A percentile compares a stretch with the other conserved stretches of the same genome.
phyloP scores from a whole-genome alignment of 2,888 invertebrate genomes.

The Aporophyla lueneburgensis region DNA sequence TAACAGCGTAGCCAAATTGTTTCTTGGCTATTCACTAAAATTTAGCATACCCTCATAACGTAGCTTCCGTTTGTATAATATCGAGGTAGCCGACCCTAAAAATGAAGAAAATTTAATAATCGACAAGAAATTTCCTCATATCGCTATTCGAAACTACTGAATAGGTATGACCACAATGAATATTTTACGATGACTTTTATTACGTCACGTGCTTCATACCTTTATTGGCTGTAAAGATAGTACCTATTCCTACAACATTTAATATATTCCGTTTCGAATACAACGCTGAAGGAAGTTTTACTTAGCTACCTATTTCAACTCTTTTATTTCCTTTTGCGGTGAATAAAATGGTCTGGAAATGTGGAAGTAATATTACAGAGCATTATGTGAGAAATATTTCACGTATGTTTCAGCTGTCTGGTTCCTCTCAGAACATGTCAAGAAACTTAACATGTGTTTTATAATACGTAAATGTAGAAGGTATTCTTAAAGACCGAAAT shows the following conservation, averaged over 20 bases:
- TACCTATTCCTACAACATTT: conserved; percentile 17
- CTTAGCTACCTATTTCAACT: conserved; percentile 22
- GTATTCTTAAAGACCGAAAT: not conserved
- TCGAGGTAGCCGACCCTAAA: conserved; percentile 52
- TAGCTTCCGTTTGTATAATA: conserved; percentile 64
- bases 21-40: conserved; percentile 51
- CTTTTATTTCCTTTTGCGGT: conserved; percentile 42
- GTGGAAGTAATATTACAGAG: conserved; percentile 23
- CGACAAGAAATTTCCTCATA: conserved; percentile 56
- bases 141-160: conserved; percentile 45
- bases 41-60: conserved; percentile 61
- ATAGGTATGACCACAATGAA: conserved; percentile 60
- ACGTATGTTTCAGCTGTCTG: conserved; percentile 20
- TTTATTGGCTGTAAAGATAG: conserved; percentile 57
- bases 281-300: conserved; percentile 37
- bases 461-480: not conserved
- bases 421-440: not conserved
- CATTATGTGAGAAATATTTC: conserved; percentile 22
- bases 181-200: conserved; percentile 63
- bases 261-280: conserved; percentile 41
- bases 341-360: conserved; percentile 29
- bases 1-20: conserved; percentile 54
- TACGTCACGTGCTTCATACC: conserved; percentile 45
- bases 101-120: conserved; percentile 68
- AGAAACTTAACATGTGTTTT: not conserved